Percentiles rank a stretch among this genome's conserved stretches.
Evolutionary conservation across 2,888 invertebrate genomes (phyloP).

Genomic region (Scrobipalpa costella): DNA sequence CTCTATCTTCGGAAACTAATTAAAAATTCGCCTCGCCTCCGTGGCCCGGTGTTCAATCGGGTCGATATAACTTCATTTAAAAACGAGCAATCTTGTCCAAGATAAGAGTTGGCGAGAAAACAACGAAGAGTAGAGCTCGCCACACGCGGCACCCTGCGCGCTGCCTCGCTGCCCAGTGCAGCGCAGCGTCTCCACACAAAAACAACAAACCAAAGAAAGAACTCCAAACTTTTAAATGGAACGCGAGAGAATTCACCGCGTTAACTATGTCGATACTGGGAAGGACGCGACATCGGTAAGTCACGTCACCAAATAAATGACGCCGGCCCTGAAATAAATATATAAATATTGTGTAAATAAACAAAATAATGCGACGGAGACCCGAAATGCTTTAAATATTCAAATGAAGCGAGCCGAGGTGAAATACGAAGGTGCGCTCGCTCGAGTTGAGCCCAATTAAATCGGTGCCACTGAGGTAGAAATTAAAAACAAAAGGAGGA

Average conservation of each 20-base stretch:
- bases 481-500: slow-evolving; percentile 81
- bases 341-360: slow-evolving; percentile 80
- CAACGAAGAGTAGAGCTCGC: slow-evolving; percentile 76
- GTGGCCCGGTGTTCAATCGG: slow-evolving; percentile 74
- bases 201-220: slow-evolving; percentile 67
- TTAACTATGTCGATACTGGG: slow-evolving; percentile 80
- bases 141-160: slow-evolving; percentile 62
- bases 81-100: slow-evolving; percentile 79
- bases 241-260: slow-evolving; percentile 77
- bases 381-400: slow-evolving; percentile 81
- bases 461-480: slow-evolving; percentile 82
- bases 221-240: slow-evolving; percentile 76
- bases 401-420: slow-evolving; percentile 80
- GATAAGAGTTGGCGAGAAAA: slow-evolving; percentile 78
- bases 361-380: slow-evolving; percentile 74
- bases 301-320: slow-evolving; percentile 80
- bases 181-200: slow-evolving; percentile 51
- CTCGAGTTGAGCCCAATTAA: slow-evolving; percentile 80
- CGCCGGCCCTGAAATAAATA: slow-evolving; percentile 75
- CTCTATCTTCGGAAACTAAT: slow-evolving; percentile 81
- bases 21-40: slow-evolving; percentile 79
- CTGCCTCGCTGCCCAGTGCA: slow-evolving; percentile 41
- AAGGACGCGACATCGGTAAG: slow-evolving; percentile 80
- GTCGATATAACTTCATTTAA: slow-evolving; percentile 81
- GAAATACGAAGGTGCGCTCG: slow-evolving; percentile 80